A percentile compares a stretch with the other conserved stretches of the same genome.
Conservation (phyloP, 2,113 vertebrate genomes). For the Amblyornis subalaris region DNA sequence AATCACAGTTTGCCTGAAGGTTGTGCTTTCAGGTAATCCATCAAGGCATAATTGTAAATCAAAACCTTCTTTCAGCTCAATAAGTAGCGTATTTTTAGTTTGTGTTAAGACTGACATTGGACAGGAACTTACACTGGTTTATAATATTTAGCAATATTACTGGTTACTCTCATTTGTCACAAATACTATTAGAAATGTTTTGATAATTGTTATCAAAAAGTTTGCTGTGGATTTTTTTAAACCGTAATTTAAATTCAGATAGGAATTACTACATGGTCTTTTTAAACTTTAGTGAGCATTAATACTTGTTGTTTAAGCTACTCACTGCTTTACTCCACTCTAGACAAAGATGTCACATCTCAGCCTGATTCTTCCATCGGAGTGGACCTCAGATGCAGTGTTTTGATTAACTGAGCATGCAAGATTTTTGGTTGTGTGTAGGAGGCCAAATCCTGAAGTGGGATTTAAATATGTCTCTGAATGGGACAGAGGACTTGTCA, state of each 20-base stretch:
- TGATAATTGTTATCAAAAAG: background rate
- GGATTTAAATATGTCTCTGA: background rate
- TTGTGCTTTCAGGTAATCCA: conserved; percentile 88
- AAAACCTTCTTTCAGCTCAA: conserved; percentile 67
- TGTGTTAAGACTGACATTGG: conserved; percentile 61
- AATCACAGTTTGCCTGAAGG: conserved; percentile 86
- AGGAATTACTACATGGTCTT: background rate
- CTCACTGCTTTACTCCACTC: background rate
- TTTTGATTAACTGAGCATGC: background rate
- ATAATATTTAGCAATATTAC: background rate
- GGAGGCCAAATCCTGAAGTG: background rate
- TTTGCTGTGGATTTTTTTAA: background rate
- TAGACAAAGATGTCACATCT: background rate
- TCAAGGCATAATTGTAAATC: conserved; percentile 83
- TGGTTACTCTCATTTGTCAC: background rate
- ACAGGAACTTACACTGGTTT: background rate
- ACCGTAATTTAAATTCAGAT: background rate
- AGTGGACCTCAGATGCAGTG: background rate
- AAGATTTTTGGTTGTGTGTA: background rate
- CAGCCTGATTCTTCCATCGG: background rate
- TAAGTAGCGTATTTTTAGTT: conserved; percentile 58
- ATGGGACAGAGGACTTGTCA: background rate
- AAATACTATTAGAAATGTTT: background rate
- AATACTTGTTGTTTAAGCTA: background rate
- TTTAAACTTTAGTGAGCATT: background rate